phyloP scores from a whole-genome alignment of 2,888 invertebrate genomes.

The Nysson spinosus region DNA sequence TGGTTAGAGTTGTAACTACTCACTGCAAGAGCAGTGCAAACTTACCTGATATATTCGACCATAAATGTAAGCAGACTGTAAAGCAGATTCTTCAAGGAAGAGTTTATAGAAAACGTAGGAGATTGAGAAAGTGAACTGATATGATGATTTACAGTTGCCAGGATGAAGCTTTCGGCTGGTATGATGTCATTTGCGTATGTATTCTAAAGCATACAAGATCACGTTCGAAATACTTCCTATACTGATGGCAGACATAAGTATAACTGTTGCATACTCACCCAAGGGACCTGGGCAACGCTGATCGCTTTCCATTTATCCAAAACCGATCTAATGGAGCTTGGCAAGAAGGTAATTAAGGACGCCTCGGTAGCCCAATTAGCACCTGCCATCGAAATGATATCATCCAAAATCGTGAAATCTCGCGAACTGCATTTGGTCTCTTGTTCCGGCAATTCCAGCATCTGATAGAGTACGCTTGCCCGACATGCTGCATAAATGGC shows the following conservation, averaged over 20 bases:
- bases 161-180: conserved; percentile 89
- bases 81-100: conserved; percentile 83
- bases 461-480: conserved; percentile 78
- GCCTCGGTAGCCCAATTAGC: conserved; percentile 78
- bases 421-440: conserved; percentile 77
- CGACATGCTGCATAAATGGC: conserved; percentile 79
- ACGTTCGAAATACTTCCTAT: background rate
- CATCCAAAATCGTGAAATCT: conserved; percentile 77
- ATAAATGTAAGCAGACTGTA: conserved; percentile 83
- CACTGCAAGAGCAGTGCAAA: conserved; percentile 20
- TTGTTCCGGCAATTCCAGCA: conserved; percentile 74
- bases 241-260: background rate
- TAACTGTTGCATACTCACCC: conserved; percentile 76
- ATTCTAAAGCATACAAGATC: conserved; percentile 77
- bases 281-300: conserved; percentile 80
- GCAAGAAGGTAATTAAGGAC: conserved; percentile 79
- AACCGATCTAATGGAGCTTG: conserved; percentile 79
- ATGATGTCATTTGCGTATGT: conserved; percentile 87
- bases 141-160: conserved; percentile 86
- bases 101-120: conserved; percentile 80
- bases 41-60: conserved; percentile 80
- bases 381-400: conserved; percentile 74
- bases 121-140: conserved; percentile 82
- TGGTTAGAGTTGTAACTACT: too few relatives aligned
- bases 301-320: conserved; percentile 83